Percentiles rank a stretch among this genome's conserved stretches.
These are phyloP conservation scores for Aldabrachelys gigantea DNA, from an alignment of 2,113 vertebrate species.

Conservation along the genomic window DNA sequence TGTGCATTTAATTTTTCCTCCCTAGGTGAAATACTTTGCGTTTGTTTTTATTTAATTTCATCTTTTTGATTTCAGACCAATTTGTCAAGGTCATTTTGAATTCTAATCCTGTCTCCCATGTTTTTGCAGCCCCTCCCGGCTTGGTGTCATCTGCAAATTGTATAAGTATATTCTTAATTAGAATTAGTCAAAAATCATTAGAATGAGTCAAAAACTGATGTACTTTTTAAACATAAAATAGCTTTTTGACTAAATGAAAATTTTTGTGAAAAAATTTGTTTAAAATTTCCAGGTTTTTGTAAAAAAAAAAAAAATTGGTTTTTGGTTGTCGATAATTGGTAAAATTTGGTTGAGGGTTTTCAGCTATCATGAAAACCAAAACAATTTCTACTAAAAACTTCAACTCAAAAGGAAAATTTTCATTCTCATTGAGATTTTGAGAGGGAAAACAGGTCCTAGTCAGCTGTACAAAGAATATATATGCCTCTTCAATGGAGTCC, in stretches of 20 bases:
- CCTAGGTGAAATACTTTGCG: no score
- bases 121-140: no score
- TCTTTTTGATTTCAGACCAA: no score
- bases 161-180: no score
- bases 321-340: background rate
- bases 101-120: no score
- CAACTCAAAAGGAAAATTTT: slow-evolving; percentile 5
- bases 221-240: background rate
- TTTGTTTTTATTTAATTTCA: no score
- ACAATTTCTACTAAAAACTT: background rate
- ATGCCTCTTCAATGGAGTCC: background rate
- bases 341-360: background rate
- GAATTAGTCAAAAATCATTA: no score
- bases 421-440: background rate
- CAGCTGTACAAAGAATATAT: slow-evolving; percentile 6
- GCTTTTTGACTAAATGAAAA: background rate
- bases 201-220: no score
- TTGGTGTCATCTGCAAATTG: no score
- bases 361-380: background rate
- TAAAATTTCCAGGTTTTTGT: background rate
- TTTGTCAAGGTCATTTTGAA: no score
- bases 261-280: background rate
- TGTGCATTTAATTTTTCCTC: no score
- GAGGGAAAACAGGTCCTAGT: background rate
- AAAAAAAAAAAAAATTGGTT: background rate